Base-by-base conservation (phyloP, 1,140 invertebrate species). In the Drosophila rhopaloa region DNA sequence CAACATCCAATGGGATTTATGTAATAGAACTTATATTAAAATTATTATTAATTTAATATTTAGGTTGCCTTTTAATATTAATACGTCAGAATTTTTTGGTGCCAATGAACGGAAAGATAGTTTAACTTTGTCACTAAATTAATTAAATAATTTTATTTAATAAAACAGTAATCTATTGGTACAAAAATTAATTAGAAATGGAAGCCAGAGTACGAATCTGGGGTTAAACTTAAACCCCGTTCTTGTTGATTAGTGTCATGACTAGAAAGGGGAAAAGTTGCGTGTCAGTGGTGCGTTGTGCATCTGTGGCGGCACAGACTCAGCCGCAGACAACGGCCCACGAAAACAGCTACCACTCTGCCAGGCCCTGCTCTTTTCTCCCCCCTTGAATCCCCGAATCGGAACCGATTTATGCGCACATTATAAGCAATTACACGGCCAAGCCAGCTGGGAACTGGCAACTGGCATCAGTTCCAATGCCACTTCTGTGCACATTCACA, bases 391-490 rank as follows among this genome's bases (percentile, higher is more conserved):
- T 37, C 19, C 35, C 29, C 37, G 16, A 32, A 32, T 19, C 14
- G 54, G 37, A n/a, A 19, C 53, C 79, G 83, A 86, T 76, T 86
- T 82, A 88, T 76, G 71, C 72, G 51, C 83, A 82, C 83, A 88
- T 86, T 82, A 79, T 82, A 86, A 76, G 70, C 76, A 88, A 86
- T 88, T 82, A 76, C 62, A 82, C 43, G 71, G 65, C 67, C 65
- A 57, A 48, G 51, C 44, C 51, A 48, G 35, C 50, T 68, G 67
- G 63, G 63, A 56, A 59, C 53, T 41, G 35, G 57, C 57, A 60
- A 54, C 61, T 67, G 40, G 32, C 38, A 46, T 53, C 13, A 41
- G 32, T 37, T 38, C 44, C 51, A 43, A 8, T 51, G n/a, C 35
- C 38, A 32, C 47, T 62, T 19, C 37, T 41, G 38, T 29, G 38